Base-by-base conservation (phyloP, 2,888 invertebrate species). In the Drosophila colorata region DNA sequence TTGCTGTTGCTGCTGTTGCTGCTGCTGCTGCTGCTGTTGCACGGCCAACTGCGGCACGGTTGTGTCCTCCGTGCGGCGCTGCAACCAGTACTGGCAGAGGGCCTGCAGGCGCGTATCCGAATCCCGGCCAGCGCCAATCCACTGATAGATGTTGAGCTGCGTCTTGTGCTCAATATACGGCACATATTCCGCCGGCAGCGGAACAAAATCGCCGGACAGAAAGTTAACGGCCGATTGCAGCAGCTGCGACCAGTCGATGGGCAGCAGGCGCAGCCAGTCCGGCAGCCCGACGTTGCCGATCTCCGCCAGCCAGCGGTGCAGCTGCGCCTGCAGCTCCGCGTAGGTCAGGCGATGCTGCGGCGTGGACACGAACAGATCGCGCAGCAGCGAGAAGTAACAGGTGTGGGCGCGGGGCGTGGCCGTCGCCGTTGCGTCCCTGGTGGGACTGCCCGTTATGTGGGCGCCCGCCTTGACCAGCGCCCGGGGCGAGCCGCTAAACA, bases 61-160 rank as follows among this genome's bases (percentile, higher is more conserved):
- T 23, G 44, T 25, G 13, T 80, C 78, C 4, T 83, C 88, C 55
- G 93, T 93, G 35, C 94, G 92, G 44, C 95, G 94, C 31, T 95
- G 94, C 74, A 97, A 92, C 96, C 98, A 98, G 79, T 95, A 95
- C 68, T 95, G 94, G 88, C 96, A 97, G 56, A 98, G 92, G 4
- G 95, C 94, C 5, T 94, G 93, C 13, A 98, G 93, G 40, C 96
- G 94, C 4, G 95, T 94, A 91, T 98, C 98, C 2, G 97, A 96
- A 91, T 98, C 98, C 5, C 98, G 94, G 0, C 98, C 98, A 6
- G 97, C 97, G 2, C 98, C 98, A 68, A 98, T 98, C 98, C 98
- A 98, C 88, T 92, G 92, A 72, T 92, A 92, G 64, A 94, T 94
- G 90, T 95, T 95, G 69, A 95, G 91, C 67, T 94, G 94, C 1